Base-by-base conservation (phyloP, 92 coral and sea anemone species). In the Porites rus region DNA sequence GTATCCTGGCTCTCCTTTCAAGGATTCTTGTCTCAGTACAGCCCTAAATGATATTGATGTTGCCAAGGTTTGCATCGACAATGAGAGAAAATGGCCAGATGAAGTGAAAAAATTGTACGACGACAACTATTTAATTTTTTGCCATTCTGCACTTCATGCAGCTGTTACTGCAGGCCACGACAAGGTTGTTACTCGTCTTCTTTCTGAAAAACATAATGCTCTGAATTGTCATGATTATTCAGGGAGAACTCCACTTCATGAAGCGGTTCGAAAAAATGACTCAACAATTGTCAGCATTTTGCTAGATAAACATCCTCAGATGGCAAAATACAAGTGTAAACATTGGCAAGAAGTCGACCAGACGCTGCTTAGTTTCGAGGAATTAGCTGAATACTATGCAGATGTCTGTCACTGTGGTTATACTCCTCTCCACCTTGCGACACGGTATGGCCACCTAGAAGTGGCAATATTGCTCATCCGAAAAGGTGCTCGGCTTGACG, bases 91-190 rank as follows among this genome's bases (percentile, higher is more conserved):
- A 10, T 63, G 69, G n/a, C 52, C 24, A 69, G 81, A 31, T 0
- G 69, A 77, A 9, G 20, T 2, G 7, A 65, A 4, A 8, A 72
- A 70, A 4, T 38, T 91, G 21, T 76, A 72, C 64, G 91, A 92
- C 25, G 91, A 90, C 60, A 76, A 28, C 16, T 89, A 82, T 75
- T 79, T 83, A 11, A 63, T 92, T 54, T 31, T 69, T 1, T 83
- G 94, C 31, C 89, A 90, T 20, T 84, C 98, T 19, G 95, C 98
- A 16, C 91, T 94, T 25, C 84, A 88, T 28, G 88, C 92, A 6
- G 95, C 98, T 0, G 90, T 94, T 63, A 43, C 81, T 8, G 72
- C 75, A 53, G 74, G 71, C 12, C 92, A 94, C 69, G 50, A 51
- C 14, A 75, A 77, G n/a, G 86, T 92, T n/a, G 90, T 85, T 6